Conservation (phyloP, 2,888 invertebrate species). For the Colostygia pectinataria region DNA sequence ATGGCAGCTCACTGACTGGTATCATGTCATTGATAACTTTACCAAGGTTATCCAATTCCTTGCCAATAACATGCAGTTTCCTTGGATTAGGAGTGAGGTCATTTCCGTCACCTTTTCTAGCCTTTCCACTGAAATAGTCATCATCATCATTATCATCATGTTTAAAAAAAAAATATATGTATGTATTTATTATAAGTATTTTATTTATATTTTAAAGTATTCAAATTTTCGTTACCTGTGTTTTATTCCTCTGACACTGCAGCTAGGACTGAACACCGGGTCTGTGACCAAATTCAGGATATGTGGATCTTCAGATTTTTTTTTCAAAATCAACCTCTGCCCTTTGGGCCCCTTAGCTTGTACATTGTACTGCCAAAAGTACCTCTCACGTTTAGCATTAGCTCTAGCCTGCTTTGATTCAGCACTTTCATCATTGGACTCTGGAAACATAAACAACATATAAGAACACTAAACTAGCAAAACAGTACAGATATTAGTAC, state of each 20-base stretch:
- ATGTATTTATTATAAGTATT: neutral
- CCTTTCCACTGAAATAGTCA: constrained; percentile 87
- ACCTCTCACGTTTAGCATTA: constrained; percentile 89
- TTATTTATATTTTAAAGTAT: neutral
- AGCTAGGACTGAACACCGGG: constrained; percentile 97
- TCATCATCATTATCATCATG: too few species aligned
- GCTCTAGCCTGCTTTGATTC: constrained; percentile 71
- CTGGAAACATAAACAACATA: constrained; percentile 51
- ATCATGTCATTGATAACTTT: constrained; percentile 97
- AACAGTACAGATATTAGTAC: too few species aligned
- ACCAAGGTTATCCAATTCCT: constrained; percentile 94
- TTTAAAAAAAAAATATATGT: too few species aligned
- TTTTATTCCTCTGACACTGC: constrained; percentile 94
- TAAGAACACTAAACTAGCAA: neutral
- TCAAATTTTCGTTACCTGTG: constrained; percentile 88
- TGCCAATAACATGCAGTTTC: constrained; percentile 95
- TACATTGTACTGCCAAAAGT: constrained; percentile 99
- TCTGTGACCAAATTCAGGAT: constrained; percentile 95
- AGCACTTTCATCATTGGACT: constrained; percentile 86
- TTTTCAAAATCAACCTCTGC: constrained; percentile 92
- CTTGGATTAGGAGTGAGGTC: constrained; percentile 97
- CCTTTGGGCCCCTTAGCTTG: constrained; percentile 99
- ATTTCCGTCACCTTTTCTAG: constrained; percentile 98
- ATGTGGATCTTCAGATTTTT: constrained; percentile 95
- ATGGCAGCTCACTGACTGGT: constrained; percentile 96